Base-by-base conservation (phyloP, 2,797 vertebrate genomes). In the Gadopsis marmoratus region DNA sequence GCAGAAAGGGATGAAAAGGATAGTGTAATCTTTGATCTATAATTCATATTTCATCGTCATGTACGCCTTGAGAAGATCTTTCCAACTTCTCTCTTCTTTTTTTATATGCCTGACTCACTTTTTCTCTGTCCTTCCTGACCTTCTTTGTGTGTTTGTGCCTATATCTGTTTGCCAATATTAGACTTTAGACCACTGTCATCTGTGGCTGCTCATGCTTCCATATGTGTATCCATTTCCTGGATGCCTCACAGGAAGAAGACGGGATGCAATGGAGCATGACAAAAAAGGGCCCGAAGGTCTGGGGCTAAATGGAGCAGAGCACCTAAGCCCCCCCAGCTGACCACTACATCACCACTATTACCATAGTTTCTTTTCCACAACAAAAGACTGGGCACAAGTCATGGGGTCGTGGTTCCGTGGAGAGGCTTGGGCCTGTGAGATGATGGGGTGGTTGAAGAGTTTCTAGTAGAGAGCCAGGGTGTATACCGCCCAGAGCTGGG, bases 191-290 rank as follows among this genome's bases (percentile, higher is more conserved):
- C 58, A 23, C 70, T 67, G 88, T 88, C 86, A 78, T 89, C 81
- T 88, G 72, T 54, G 54, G 81, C 79, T 54, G 72, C 76, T 90
- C 92, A 90, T 79, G 88, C 92, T 26, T 26, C 26, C 26, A 26
- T 26, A 88, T 89, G 85, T 83, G 74, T 91, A 87, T 89, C 89
- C 76, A 87, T 91, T 88, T 92, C 89, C 82, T 77, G 50, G 63
- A 83, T 72, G 85, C 83, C 88, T 89, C 79, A 23, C 68, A 79
- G 87, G 78, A 79, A 71, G 64, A 81, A 84, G 78, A 79, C 77
- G 73, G 60, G 74, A 78, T 66, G 86, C 83, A 85, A 79, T 74
- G 50, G 76, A 89, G 88, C 66, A 0, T 90, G 83, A 85, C 64
- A 17, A 54, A 89, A 74, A 78, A 64, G 33, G 58, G 75, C 86